Conservation (phyloP, 2,888 invertebrate genomes). For the Hyposoter dolosus region DNA sequence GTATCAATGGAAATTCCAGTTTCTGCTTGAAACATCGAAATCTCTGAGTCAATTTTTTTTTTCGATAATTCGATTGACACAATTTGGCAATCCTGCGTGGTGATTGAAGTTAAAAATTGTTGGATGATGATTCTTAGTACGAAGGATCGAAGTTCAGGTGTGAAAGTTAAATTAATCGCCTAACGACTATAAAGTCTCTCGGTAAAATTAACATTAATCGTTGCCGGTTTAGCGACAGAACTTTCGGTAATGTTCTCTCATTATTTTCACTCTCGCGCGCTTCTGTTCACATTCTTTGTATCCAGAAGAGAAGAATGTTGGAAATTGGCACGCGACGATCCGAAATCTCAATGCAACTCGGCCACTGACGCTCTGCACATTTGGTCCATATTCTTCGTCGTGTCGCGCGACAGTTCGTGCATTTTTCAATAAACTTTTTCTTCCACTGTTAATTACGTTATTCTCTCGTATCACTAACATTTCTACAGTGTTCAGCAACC, state of each 20-base stretch:
- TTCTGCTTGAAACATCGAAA: neutral
- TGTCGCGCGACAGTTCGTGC: neutral
- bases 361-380: neutral
- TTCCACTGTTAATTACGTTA: neutral
- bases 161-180: slow-evolving; percentile 55
- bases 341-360: neutral
- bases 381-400: neutral
- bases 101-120: neutral
- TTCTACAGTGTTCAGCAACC: neutral
- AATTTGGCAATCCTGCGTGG: neutral
- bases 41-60: neutral
- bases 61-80: neutral
- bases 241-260: slow-evolving; percentile 60
- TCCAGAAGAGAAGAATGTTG: slow-evolving; percentile 44
- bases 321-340: neutral
- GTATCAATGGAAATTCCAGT: neutral
- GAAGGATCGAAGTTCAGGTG: slow-evolving; percentile 12
- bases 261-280: slow-evolving; percentile 52
- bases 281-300: slow-evolving; percentile 33
- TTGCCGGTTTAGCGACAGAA: slow-evolving; percentile 52
- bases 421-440: neutral
- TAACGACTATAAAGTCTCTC: slow-evolving; percentile 43
- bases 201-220: slow-evolving; percentile 61
- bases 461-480: neutral
- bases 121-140: neutral